A percentile compares a stretch with the other conserved stretches of the same genome.
phyloP scores from a whole-genome alignment of 2,113 vertebrate species.

The Malurus melanocephalus region DNA sequence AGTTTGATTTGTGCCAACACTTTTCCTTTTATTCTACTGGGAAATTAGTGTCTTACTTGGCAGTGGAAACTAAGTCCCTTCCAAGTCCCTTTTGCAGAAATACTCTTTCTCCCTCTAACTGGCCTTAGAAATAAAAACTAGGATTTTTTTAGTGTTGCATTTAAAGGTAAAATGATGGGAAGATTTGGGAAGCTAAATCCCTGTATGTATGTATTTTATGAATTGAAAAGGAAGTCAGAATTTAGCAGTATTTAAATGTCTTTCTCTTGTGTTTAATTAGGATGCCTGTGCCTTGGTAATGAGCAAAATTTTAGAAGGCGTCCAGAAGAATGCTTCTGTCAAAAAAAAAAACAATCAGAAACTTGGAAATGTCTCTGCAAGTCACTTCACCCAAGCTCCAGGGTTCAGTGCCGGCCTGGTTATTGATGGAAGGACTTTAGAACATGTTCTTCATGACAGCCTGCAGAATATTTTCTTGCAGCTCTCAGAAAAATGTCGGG shows the following conservation, averaged over 20 bases:
- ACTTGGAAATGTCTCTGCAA: background rate
- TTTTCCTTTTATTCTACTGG: background rate
- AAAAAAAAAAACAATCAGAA: accelerated
- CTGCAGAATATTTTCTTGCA: conserved; percentile 74
- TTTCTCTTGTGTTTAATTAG: conserved; percentile 64
- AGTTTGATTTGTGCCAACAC: background rate
- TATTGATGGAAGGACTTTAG: conserved; percentile 81
- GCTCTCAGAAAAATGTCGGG: conserved; percentile 71
- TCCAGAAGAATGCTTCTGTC: conserved; percentile 31
- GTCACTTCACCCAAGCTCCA: background rate
- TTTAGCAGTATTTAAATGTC: background rate
- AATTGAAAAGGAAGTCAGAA: background rate
- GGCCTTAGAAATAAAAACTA: background rate
- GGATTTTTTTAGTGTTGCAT: background rate
- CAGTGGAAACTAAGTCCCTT: background rate
- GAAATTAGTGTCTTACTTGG: background rate
- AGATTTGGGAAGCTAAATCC: background rate
- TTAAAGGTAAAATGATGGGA: background rate
- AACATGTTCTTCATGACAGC: conserved; percentile 75
- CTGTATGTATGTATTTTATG: background rate
- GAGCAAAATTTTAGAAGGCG: conserved; percentile 66
- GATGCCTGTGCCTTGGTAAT: conserved; percentile 79
- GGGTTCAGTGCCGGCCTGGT: conserved; percentile 69
- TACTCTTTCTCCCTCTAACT: background rate
- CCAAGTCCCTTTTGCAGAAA: background rate